Percentiles rank a stretch among this genome's conserved stretches.
phyloP scores from a whole-genome alignment of 92 coral and sea anemone species.

The Epizoanthus stellaris region DNA sequence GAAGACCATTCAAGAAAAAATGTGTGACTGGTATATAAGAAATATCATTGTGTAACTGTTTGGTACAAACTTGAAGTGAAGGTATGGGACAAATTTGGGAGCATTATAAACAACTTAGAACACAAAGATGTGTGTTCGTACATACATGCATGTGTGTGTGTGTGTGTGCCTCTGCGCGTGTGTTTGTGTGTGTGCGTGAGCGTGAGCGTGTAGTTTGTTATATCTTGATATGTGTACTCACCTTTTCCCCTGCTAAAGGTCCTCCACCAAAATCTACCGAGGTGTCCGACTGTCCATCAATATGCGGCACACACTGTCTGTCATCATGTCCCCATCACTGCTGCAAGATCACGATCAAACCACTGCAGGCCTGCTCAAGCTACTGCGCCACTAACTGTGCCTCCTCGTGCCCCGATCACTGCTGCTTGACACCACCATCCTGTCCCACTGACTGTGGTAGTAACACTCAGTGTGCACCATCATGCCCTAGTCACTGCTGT shows the following conservation, averaged over 20 bases:
- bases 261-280: constrained; percentile 26
- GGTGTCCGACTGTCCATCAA: constrained; percentile 25
- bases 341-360: constrained; percentile 19
- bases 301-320: constrained; percentile 24
- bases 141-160: no score
- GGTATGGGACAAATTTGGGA: no score
- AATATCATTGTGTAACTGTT: no score
- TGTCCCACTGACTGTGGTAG: neutral
- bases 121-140: no score
- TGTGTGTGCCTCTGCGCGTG: no score
- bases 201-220: no score
- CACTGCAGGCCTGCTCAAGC: constrained; percentile 8
- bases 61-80: no score
- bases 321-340: constrained; percentile 29
- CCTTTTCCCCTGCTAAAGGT: constrained; percentile 14
- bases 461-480: neutral
- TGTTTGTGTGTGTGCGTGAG: no score
- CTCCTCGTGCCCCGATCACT: constrained; percentile 17
- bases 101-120: no score
- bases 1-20: no score
- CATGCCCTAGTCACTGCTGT: constrained; percentile 32
- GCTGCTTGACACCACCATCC: neutral
- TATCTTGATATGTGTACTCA: no score
- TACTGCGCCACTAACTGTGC: constrained; percentile 11
- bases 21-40: no score